Evolutionary conservation across 2,888 invertebrate species (phyloP), one percentile per base, ranked within the genome.

Genomic region (Deilephila porcellus): DNA sequence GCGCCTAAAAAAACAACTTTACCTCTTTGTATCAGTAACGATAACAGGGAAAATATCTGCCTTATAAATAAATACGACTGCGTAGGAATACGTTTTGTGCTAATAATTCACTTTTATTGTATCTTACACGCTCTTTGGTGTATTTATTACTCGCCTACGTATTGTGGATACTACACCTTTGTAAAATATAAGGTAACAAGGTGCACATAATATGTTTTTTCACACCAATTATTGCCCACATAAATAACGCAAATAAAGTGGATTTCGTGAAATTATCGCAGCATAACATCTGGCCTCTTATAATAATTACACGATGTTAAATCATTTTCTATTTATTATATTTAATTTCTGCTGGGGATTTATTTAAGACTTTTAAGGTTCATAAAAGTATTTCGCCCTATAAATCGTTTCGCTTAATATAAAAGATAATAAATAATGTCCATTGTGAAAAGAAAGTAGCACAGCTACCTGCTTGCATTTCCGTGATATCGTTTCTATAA

Each of bases 51-150:
- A 87, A 67, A 85, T 84, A 85, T 80, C 75, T 79, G 77, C 82
- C 82, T 84, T 86, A 86, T 86, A 88, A 85, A 89, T 86, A 89
- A 88, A 90, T 88, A 90, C 84, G 84, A 85, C 86, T 89, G 85
- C 87, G 86, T 86, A 87, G 86, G 88, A 91, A 91, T 91, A 90
- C 91, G 92, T 90, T 92, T 90, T 88, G 87, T 86, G 87, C 86
- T 92, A 93, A 93, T 94, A 94, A 92, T 90, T 94, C 93, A 93
- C 91, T 93, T 94, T 93, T 93, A 93, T 93, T 93, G 90, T 93
- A 92, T 92, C 92, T 92, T 90, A 91, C 91, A 89, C 92, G 91
- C 92, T 92, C 91, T 93, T 91, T 90, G 87, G 90, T 86, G 86
- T 93, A 93, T 93, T 93, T 93, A 93, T 93, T 86, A 89, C 91